A percentile compares a stretch with the other conserved stretches of the same genome.
These are phyloP conservation scores for Oscarella lobularis DNA, from an alignment of 37 sponge, comb jelly and placozoan species.

Conservation along the genomic window DNA sequence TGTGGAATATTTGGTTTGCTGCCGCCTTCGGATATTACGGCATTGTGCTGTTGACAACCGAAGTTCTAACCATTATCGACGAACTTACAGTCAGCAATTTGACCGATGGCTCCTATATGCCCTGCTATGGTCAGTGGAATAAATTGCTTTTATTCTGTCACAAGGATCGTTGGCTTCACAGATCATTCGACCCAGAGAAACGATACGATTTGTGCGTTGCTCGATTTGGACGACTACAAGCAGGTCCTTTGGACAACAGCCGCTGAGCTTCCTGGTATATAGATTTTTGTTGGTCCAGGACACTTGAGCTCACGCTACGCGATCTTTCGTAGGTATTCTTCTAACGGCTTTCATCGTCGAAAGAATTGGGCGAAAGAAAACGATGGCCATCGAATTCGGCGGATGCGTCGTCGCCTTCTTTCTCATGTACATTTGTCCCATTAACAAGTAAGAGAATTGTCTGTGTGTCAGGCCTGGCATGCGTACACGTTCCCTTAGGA, in stretches of 20 bases:
- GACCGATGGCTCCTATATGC: too few species aligned
- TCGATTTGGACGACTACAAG: constrained; percentile 30
- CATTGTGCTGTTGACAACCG: background rate
- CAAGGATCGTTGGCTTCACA: too few species aligned
- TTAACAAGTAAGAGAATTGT: background rate
- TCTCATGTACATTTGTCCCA: constrained; percentile 40
- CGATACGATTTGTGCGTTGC: background rate
- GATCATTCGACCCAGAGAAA: too few species aligned
- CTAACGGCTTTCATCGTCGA: constrained; percentile 46
- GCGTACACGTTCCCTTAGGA: constrained; percentile 5
- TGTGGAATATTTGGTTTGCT: background rate
- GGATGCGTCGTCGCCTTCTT: constrained; percentile 28
- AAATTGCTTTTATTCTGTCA: too few species aligned
- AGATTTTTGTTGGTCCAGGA: background rate
- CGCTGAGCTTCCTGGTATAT: constrained; percentile 51
- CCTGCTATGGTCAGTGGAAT: too few species aligned
- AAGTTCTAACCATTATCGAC: background rate
- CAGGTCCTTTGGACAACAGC: constrained; percentile 52
- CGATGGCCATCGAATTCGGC: constrained; percentile 49
- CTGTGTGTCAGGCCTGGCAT: background rate
- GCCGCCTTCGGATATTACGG: background rate
- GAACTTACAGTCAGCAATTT: background rate
- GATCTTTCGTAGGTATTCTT: constrained; percentile 21
- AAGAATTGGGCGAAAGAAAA: constrained; percentile 58
- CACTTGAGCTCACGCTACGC: background rate